Base-by-base conservation (phyloP, 2,797 vertebrate genomes). In the Huso huso region DNA sequence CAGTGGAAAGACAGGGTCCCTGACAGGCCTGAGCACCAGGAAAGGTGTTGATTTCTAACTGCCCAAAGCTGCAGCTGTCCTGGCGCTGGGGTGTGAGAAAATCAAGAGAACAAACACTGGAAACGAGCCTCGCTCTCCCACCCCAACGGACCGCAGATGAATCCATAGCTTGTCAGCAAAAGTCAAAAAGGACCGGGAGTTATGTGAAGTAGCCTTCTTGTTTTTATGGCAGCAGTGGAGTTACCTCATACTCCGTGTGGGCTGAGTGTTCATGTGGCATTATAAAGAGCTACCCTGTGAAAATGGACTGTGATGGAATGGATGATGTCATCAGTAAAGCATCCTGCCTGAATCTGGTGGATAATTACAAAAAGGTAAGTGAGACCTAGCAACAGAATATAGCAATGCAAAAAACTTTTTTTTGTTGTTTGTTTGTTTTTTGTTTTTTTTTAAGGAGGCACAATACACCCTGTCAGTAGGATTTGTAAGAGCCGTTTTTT, bases 301-400 rank as follows among this genome's bases (percentile, higher is more conserved):
- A 87, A 79, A 76, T 77, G 82, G 89, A 88, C 79, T 79, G 78
- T 84, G 82, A 80, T 81, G 87, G 85, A 78, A 84, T 87, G 83
- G 87, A 89, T 84, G 88, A 91, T 74, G 75, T 93, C 87, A 92
- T 85, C 81, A 51, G 82, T 71, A 87, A 88, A 82, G 84, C 86
- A 59, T 89, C 86, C 68, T 66, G 70, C 55, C 79, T 88, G 18
- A 81, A 85, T 72, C 71, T 83, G 68, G 86, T 81, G 73, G 92
- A 91, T 60, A 85, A 87, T 88, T 94, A 92, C 83, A 95, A 89
- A 84, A 91, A 94, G 94, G 95, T 96, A 95, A 92, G 88, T 68
- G 75, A 71, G 37, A 3, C 23, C 23, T 37, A 37, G 23, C 23
- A 37, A 37, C 23, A 37, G 23, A 37, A 37, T 37, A 37, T 37